phyloP scores from a whole-genome alignment of 1,140 invertebrate species.

The Mylabris phalerata region DNA sequence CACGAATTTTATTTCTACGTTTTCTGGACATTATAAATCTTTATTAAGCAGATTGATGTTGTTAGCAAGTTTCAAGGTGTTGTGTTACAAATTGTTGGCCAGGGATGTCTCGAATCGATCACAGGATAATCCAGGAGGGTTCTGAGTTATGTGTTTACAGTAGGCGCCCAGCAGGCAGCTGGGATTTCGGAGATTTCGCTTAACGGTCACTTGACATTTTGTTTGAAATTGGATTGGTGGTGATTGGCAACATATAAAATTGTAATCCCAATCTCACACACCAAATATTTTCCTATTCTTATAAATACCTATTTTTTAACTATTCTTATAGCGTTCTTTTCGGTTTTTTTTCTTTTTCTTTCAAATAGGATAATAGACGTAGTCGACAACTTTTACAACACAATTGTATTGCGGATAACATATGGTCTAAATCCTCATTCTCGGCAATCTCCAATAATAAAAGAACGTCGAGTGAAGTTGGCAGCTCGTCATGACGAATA shows the following conservation, averaged over 20 bases:
- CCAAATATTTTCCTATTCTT: no score
- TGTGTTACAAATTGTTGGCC: constrained; percentile 11
- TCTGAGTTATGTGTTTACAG: constrained; percentile 26
- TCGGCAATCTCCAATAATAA: constrained; percentile 21
- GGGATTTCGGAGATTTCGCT: constrained; percentile 21
- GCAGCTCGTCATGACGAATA: constrained; percentile 30
- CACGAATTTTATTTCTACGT: no score
- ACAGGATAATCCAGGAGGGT: constrained; percentile 23
- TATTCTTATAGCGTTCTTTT: no score
- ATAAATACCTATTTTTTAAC: no score
- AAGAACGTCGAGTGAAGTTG: constrained; percentile 27
- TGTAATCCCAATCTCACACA: no score
- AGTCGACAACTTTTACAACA: constrained; percentile 17
- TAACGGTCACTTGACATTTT: constrained; percentile 28
- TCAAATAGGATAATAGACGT: no score
- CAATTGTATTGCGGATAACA: constrained; percentile 22
- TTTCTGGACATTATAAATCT: no score
- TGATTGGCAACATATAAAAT: background rate
- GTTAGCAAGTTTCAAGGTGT: constrained; percentile 8
- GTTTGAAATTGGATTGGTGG: constrained; percentile 25
- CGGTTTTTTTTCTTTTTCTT: no score
- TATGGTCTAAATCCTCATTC: constrained; percentile 23
- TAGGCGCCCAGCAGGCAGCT: constrained; percentile 10
- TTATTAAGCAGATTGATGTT: constrained; percentile 5
- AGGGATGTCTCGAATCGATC: constrained; percentile 22